Percentiles rank a stretch among this genome's conserved stretches.
phyloP scores from a whole-genome alignment of 2,888 invertebrate genomes.

The Chydorus sphaericus region DNA sequence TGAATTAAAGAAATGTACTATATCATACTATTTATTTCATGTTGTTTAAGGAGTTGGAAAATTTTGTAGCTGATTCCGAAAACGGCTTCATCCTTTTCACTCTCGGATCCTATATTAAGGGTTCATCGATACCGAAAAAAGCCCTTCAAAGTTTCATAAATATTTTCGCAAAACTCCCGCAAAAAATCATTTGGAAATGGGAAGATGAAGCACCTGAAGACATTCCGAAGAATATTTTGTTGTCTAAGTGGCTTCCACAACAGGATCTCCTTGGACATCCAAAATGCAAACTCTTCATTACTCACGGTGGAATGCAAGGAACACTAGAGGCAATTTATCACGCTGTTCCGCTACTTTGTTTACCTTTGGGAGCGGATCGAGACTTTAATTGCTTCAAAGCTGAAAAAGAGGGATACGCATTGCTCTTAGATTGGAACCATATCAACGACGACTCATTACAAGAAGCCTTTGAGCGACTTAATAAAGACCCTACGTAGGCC shows the following conservation, averaged over 20 bases:
- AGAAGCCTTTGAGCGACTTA: neutral
- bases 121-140: conserved; percentile 46
- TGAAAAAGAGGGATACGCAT: neutral
- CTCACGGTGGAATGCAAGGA: neutral
- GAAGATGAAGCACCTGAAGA: conserved; percentile 28
- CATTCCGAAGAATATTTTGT: neutral
- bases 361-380: neutral
- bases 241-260: conserved; percentile 62
- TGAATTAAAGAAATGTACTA: neutral
- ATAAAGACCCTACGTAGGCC: neutral
- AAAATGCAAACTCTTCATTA: neutral
- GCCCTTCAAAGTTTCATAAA: conserved; percentile 37
- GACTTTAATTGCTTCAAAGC: neutral
- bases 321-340: neutral
- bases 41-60: conserved; percentile 40
- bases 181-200: too few relatives aligned
- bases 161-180: too few relatives aligned
- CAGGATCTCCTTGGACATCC: conserved; percentile 43
- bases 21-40: neutral
- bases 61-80: conserved; percentile 45
- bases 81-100: conserved; percentile 68
- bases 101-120: conserved; percentile 70
- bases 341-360: neutral
- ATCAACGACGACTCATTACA: neutral
- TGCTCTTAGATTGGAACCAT: neutral